Base-by-base conservation (phyloP, 2,888 invertebrate genomes). In the Rotaria sp. region DNA sequence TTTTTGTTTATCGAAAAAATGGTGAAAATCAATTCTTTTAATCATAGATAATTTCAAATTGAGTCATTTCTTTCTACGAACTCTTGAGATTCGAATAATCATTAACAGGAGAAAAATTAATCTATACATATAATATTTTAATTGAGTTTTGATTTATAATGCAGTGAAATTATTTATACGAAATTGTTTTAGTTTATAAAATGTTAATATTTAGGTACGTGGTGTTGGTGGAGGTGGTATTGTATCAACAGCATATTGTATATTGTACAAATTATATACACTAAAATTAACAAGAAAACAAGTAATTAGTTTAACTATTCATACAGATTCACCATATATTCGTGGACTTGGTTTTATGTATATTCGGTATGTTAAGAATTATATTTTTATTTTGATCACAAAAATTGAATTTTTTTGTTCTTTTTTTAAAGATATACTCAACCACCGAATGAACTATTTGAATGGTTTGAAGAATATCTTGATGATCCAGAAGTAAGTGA, bases 141-240 rank as follows among this genome's bases (percentile, higher is more conserved):
- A n/a, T n/a, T n/a, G n/a, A n/a, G n/a, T n/a, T n/a, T n/a, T n/a
- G n/a, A n/a, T n/a, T n/a, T n/a, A n/a, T 41, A 41, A 8, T 41
- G 3, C 8, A 41, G 41, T 41, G 41, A 3, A 5, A 41, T 41
- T 41, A 41, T 41, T 5, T 41, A 5, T 41, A 5, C 11, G 1
- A 8, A 48, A 45, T 67, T 86, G 84, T 26, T 57, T 86, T 35
- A 35, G 35, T 86, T n/a, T 10, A 41, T 1, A 85, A 13, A 48
- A 48, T 48, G 26, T 57, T 10, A 0, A 4, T 45, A 87, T 88
- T 85, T 90, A 96, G 95, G 96, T 97, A 13, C 94, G 99, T 88
- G 99, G 99, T 50, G 99, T 99, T 52, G 99, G 99, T 67, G 98
- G 98, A 67, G 99, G 99, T 85, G 99, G 99, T 85, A 98, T 99